A percentile compares a stretch with the other conserved stretches of the same genome.
Conservation (phyloP, 30 jellyfish, hydroid and myxozoan species). For the Nemopilema nomurai region DNA sequence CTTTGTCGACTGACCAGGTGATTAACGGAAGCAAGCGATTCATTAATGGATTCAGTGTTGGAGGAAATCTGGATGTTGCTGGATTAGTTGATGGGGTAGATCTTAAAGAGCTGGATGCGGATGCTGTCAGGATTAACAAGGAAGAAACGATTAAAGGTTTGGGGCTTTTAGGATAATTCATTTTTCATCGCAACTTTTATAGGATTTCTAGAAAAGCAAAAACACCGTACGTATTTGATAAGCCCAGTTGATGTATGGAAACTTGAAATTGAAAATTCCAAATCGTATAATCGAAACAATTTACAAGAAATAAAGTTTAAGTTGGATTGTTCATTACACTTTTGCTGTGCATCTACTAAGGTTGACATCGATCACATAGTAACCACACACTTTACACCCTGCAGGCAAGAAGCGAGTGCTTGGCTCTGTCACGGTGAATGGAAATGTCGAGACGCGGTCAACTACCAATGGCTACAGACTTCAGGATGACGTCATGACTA, state of each 20-base stretch:
- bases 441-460: conserved; percentile 47
- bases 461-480: conserved; percentile 67
- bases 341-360: too few species aligned
- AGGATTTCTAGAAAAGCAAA: not conserved
- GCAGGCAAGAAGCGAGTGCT: conserved; percentile 51
- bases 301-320: too few species aligned
- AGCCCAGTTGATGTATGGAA: too few species aligned
- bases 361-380: too few species aligned
- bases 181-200: not conserved
- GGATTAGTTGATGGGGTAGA: conserved; percentile 87
- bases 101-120: conserved; percentile 62
- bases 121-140: conserved; percentile 60
- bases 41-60: conserved; percentile 60
- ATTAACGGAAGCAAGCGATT: conserved; percentile 55
- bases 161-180: not conserved
- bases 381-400: too few species aligned
- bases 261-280: too few species aligned
- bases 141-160: conserved; percentile 70
- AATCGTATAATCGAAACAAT: too few species aligned
- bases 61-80: conserved; percentile 43
- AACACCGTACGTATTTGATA: too few species aligned
- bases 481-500: conserved; percentile 79
- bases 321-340: too few species aligned
- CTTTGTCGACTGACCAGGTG: conserved; percentile 48
- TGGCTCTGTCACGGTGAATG: conserved; percentile 56